phyloP scores from a whole-genome alignment of 2,113 vertebrate genomes.

The Porphyrio hochstetteri region DNA sequence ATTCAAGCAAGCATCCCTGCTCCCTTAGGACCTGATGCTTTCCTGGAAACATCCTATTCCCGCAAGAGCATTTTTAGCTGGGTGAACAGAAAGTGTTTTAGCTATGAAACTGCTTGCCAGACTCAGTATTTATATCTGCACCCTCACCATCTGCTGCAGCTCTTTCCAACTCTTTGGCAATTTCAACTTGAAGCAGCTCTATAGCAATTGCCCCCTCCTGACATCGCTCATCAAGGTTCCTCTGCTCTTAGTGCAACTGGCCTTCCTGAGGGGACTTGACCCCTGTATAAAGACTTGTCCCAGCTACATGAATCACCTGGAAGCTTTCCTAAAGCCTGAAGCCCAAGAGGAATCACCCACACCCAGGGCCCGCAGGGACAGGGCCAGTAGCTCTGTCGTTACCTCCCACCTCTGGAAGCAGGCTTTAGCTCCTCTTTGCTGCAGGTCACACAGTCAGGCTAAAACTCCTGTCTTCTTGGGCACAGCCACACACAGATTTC shows the following conservation, averaged over 20 bases:
- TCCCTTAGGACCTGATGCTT: not conserved
- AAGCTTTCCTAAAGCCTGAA: not conserved
- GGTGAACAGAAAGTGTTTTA: not conserved
- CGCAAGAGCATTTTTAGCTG: not conserved
- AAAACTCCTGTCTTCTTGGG: not conserved
- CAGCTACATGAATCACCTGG: too few species aligned
- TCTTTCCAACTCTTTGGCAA: not conserved
- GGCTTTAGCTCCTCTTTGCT: not conserved
- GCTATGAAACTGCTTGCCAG: not conserved
- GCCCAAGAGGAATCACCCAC: not conserved
- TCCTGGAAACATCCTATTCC: not conserved
- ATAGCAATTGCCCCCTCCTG: not conserved
- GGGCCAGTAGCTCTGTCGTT: not conserved
- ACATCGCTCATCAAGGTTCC: not conserved
- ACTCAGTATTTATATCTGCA: not conserved
- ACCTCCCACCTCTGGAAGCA: not conserved
- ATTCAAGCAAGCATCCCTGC: not conserved
- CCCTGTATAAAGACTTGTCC: not conserved
- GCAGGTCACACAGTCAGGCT: too few species aligned
- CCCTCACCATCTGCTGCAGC: not conserved
- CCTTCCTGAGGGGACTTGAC: not conserved
- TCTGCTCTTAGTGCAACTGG: not conserved
- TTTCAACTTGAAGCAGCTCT: not conserved
- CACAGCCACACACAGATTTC: rapidly evolving
- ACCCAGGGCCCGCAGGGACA: not conserved